These are phyloP conservation scores for Pseudolycoriella hygida DNA, from an alignment of 2,888 invertebrate genomes.

Conservation along the genomic window DNA sequence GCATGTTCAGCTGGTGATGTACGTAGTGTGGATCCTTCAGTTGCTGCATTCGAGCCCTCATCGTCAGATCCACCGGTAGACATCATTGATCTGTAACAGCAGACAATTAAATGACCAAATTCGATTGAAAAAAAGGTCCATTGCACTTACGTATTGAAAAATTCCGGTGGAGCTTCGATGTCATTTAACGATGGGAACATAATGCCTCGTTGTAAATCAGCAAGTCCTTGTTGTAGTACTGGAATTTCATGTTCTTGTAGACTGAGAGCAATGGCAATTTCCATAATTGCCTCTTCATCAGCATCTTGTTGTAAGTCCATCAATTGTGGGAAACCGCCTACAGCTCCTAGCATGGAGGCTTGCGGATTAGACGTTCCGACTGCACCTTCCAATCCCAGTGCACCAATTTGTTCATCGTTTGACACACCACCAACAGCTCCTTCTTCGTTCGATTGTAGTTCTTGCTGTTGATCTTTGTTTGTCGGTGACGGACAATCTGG, in stretches of 20 bases:
- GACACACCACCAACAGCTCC: constrained; percentile 15
- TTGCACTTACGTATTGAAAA: constrained; percentile 5
- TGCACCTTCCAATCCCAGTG: constrained; percentile 15
- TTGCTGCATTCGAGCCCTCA: constrained; percentile 88
- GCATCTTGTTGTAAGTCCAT: constrained; percentile 86
- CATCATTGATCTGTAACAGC: constrained; percentile 49
- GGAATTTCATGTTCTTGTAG: constrained; percentile 62
- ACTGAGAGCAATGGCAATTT: constrained; percentile 87
- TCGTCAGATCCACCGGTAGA: constrained; percentile 83
- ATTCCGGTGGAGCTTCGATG: too few species aligned
- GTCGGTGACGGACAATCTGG: constrained; percentile 44
- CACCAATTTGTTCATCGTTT: constrained; percentile 13
- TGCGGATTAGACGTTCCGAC: constrained; percentile 15
- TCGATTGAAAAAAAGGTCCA: too few species aligned
- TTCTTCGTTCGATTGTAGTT: neutral
- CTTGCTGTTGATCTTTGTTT: constrained; percentile 6
- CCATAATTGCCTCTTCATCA: constrained; percentile 93
- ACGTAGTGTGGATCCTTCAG: constrained; percentile 81
- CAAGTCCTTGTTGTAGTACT: constrained; percentile 32
- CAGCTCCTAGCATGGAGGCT: constrained; percentile 11
- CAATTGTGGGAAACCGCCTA: constrained; percentile 53
- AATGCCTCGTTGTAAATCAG: constrained; percentile 24
- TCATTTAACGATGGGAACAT: constrained; percentile 24
- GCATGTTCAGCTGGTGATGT: constrained; percentile 67
- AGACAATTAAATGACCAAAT: constrained; percentile 18